These are phyloP conservation scores for Apodemus speciosus DNA, from an alignment of 2,113 vertebrate species.

Conservation along the genomic window DNA sequence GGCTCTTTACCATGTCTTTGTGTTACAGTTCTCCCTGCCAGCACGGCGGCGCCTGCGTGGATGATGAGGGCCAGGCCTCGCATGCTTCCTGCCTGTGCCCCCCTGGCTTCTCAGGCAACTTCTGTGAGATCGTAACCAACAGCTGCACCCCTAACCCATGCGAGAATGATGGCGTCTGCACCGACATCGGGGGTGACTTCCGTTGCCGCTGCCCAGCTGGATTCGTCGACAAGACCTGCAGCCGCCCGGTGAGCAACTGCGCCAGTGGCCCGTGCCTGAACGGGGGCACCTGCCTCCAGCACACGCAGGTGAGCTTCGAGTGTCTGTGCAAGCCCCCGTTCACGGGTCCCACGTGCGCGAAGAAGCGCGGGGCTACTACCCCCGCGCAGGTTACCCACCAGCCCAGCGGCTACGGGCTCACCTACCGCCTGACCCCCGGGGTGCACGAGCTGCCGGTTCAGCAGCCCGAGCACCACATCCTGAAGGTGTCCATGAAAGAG, in stretches of 20 bases:
- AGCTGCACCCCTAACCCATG: constrained; percentile 92
- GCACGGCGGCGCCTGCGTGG: constrained; percentile 92
- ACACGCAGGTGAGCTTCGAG: constrained; percentile 85
- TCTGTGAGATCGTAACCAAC: constrained; percentile 90
- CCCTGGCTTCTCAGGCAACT: constrained; percentile 91
- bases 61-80: constrained; percentile 85
- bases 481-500: constrained; percentile 95
- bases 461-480: constrained; percentile 87
- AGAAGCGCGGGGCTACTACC: constrained; percentile 71
- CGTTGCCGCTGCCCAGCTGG: constrained; percentile 89
- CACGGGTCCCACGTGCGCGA: constrained; percentile 87
- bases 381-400: constrained; percentile 74
- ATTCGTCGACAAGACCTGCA: constrained; percentile 91
- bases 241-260: constrained; percentile 83
- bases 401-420: constrained; percentile 79
- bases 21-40: constrained; percentile 91
- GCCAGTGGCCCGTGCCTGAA: constrained; percentile 88
- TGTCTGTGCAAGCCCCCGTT: constrained; percentile 90
- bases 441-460: constrained; percentile 87
- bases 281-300: constrained; percentile 88
- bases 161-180: constrained; percentile 91
- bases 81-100: constrained; percentile 91
- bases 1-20: not conserved
- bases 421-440: constrained; percentile 86
- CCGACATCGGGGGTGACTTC: constrained; percentile 87